Conservation (phyloP, 2,797 vertebrate species). For the Betta splendens region DNA sequence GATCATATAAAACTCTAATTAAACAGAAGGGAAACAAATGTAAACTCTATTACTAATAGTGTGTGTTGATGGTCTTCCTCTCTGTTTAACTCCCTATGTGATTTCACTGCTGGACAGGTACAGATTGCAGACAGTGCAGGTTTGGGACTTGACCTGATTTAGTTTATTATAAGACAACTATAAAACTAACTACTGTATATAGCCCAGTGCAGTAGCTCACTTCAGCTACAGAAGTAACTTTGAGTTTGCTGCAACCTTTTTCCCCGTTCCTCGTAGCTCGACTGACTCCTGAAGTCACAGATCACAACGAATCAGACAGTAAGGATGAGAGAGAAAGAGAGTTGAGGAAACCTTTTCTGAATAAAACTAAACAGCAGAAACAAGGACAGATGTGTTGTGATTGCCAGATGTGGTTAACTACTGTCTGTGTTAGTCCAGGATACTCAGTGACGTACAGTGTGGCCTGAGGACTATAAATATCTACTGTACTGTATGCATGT, state of each 20-base stretch:
- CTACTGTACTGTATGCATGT: slow-evolving; percentile 28
- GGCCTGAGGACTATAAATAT: slow-evolving; percentile 39
- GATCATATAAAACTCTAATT: too few species aligned
- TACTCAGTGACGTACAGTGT: slow-evolving; percentile 53
- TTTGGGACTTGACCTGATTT: not conserved
- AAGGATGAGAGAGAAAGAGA: not conserved
- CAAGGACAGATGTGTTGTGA: slow-evolving; percentile 13
- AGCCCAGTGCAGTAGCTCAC: too few species aligned
- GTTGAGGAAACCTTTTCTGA: not conserved
- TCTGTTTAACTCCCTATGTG: too few species aligned
- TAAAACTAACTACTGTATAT: too few species aligned
- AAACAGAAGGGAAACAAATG: too few species aligned
- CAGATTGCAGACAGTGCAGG: too few species aligned
- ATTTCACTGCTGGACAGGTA: too few species aligned
- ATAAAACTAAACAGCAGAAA: slow-evolving; percentile 13
- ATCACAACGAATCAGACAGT: not conserved
- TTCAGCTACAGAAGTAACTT: not conserved
- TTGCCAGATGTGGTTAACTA: slow-evolving; percentile 51
- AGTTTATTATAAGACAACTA: not conserved
- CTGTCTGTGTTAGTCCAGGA: slow-evolving; percentile 49
- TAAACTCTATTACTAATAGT: too few species aligned
- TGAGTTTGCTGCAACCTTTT: too few species aligned
- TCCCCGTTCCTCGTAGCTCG: too few species aligned
- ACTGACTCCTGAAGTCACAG: not conserved
- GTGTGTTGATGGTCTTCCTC: too few species aligned